Conservation (phyloP, 2,113 vertebrate species). For the Andinoacara biseriatus region DNA sequence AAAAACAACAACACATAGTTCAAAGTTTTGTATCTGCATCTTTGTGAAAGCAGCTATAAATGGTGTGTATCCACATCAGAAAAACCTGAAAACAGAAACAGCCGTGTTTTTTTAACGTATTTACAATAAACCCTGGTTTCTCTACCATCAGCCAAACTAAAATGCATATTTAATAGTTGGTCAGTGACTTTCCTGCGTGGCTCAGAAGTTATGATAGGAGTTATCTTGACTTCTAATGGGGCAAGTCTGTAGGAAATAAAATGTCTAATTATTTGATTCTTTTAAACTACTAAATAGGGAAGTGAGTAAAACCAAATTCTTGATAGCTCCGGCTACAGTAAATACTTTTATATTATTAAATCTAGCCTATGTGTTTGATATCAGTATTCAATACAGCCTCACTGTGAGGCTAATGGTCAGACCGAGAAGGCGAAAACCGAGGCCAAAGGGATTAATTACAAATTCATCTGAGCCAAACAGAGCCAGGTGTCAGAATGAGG, state of each 20-base stretch:
- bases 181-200: neutral
- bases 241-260: neutral
- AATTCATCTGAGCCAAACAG: slow-evolving; percentile 39
- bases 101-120: neutral
- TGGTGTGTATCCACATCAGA: neutral
- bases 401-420: slow-evolving; percentile 30
- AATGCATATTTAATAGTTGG: neutral
- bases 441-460: slow-evolving; percentile 47
- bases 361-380: neutral
- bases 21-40: too few relatives aligned
- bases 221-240: neutral
- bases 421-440: slow-evolving; percentile 10
- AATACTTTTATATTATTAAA: neutral
- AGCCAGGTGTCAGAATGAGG: slow-evolving; percentile 31
- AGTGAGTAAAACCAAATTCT: rapidly evolving
- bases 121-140: rapidly evolving
- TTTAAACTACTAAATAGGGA: neutral
- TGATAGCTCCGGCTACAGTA: neutral
- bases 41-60: neutral
- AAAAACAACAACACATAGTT: too few relatives aligned
- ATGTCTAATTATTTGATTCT: neutral
- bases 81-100: neutral
- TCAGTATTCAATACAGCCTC: slow-evolving; percentile 17
- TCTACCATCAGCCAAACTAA: neutral
- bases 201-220: neutral